A percentile compares a stretch with the other conserved stretches of the same genome.
These are phyloP conservation scores for Gymnocypris eckloni DNA, from an alignment of 2,797 vertebrate genomes.

Conservation along the genomic window DNA sequence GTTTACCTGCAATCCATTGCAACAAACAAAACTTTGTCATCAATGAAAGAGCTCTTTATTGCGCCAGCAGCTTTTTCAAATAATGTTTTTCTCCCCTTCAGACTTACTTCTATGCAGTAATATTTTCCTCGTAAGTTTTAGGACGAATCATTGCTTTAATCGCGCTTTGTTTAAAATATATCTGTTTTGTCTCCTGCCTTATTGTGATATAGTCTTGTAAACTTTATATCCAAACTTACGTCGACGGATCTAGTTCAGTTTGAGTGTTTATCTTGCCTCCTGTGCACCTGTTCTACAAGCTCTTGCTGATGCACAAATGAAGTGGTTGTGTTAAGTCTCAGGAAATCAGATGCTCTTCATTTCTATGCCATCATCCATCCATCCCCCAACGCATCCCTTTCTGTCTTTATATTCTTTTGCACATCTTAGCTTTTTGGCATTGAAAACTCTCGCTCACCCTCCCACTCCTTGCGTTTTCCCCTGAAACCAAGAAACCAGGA, in stretches of 20 bases:
- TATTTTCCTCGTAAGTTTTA: too few species aligned
- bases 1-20: background rate
- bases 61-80: background rate
- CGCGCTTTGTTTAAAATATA: background rate
- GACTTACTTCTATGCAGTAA: background rate
- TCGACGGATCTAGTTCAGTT: background rate
- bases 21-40: background rate
- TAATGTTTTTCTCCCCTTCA: background rate
- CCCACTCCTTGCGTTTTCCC: constrained; percentile 44
- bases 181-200: background rate
- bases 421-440: constrained; percentile 48
- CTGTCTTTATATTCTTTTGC: constrained; percentile 50
- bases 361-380: constrained; percentile 15
- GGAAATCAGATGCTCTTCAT: background rate
- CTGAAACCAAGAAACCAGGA: constrained; percentile 80
- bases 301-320: background rate
- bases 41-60: background rate
- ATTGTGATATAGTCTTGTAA: background rate
- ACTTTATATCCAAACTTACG: background rate
- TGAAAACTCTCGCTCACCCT: constrained; percentile 39
- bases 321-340: background rate
- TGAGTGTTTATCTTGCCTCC: background rate
- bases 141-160: background rate
- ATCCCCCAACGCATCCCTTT: constrained; percentile 30
- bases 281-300: constrained; percentile 12